These are phyloP conservation scores for Zalophus californianus DNA, from an alignment of 2,797 vertebrate species.

Conservation along the genomic window DNA sequence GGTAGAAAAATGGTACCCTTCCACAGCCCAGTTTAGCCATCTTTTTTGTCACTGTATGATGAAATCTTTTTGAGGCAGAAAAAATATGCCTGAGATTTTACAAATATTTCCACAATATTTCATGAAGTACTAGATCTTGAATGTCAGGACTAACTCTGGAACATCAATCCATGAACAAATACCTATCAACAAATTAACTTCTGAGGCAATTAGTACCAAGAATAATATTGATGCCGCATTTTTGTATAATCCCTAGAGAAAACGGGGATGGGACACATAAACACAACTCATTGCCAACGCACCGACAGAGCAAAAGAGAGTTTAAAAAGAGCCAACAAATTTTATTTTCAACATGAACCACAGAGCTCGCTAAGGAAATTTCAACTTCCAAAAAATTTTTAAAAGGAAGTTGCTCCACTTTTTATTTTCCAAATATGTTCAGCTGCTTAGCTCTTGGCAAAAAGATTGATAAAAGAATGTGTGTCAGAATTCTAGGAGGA, in stretches of 20 bases:
- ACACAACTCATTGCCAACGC: constrained; percentile 36
- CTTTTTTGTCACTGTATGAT: constrained; percentile 36
- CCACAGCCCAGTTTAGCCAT: constrained; percentile 8
- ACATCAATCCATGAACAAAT: constrained; percentile 68
- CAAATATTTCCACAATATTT: constrained; percentile 63
- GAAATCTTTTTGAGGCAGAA: constrained; percentile 31
- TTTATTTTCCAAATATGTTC: constrained; percentile 59
- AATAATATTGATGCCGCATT: constrained; percentile 48
- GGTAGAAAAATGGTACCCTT: background rate
- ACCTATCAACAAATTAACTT: constrained; percentile 60
- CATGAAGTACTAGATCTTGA: constrained; percentile 44
- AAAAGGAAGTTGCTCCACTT: constrained; percentile 55
- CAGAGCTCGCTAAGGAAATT: constrained; percentile 47
- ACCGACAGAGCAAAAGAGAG: background rate
- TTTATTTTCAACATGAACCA: constrained; percentile 65
- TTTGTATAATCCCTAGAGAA: constrained; percentile 60
- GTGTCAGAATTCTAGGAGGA: constrained; percentile 43
- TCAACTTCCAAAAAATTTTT: constrained; percentile 38
- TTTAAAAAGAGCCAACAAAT: background rate
- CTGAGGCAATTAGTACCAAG: constrained; percentile 54
- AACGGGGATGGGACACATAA: background rate
- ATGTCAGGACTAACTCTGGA: constrained; percentile 30
- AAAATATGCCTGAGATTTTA: constrained; percentile 27
- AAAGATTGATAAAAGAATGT: constrained; percentile 44
- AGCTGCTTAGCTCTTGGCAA: constrained; percentile 51